Base-by-base conservation (phyloP, 2,797 vertebrate species). In the Delichon dasypus region DNA sequence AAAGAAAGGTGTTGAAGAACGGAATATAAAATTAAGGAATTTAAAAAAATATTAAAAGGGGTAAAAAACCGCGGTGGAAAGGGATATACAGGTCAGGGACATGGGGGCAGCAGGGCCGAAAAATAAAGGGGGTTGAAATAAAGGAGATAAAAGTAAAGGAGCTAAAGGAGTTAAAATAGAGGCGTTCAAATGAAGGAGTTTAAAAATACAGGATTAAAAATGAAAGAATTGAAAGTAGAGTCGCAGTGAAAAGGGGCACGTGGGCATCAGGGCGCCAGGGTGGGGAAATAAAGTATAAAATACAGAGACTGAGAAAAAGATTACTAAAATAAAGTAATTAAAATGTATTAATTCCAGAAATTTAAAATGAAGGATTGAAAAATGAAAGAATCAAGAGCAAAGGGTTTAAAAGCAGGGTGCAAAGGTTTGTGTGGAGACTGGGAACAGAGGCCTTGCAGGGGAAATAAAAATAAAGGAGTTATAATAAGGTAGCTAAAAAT, bases 401-500 rank as follows among this genome's bases (percentile, higher is more conserved):
- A 72, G 23, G 5, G 15, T 38, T 64, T 54, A 72, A 64, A 62
- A 47, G 18, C 1, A 0, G 8, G 1, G 12, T 27, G 29, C 29
- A 47, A 54, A 47, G 1, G 7, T 61, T 36, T 3, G 0, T 18
- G 11, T 22, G n/a, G 42, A 15, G 19, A n/a, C 5, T 0, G 0
- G 40, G 15, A 54, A 38, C 4, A 38, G 48, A 54, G 22, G 23
- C 26, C 36, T 14, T 40, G 21, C 3, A 11, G 6, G 4, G 13
- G 2, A 23, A 44, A 27, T 22, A 29, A 68, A 73, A 58, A 38
- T 16, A n/a, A 60, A 34, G 5, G 10, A 18, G 5, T 34, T 40
- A 30, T 47, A 61, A 29, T 27, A 11, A 34, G 2, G 4, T 23
- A n/a, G 8, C 15, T n/a, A 36, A 62, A 64, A 71, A 53, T 17